Base-by-base conservation (phyloP, 2,113 vertebrate species). In the Sebastes schlegelii region DNA sequence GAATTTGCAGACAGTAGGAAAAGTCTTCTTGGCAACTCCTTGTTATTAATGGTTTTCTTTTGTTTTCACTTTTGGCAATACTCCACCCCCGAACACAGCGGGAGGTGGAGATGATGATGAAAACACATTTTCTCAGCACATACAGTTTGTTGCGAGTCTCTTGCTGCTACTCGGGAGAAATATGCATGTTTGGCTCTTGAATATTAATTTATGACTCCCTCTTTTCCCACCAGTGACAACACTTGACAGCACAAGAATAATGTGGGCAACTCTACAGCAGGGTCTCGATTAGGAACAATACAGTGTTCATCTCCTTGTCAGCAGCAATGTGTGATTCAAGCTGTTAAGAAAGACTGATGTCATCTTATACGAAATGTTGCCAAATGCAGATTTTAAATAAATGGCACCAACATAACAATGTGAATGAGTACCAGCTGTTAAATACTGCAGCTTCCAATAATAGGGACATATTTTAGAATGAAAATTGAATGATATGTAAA, bases 21-120 rank as follows among this genome's bases (percentile, higher is more conserved):
- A 45, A 51, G 45, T 74, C 26, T 40, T 71, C 4, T 51, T 75
- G 43, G 58, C 45, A 45, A 45, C 43, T 70, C 1, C 0, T 21
- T 74, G 57, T 26, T 69, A 10, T 60, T 72, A 75, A 76, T 75
- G 46, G 40, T 71, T 66, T 45, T 23, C 26, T 79, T 71, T 78
- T 75, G 69, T 69, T 65, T 63, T 52, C 19, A 70, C 6, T 6
- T 77, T 48, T 54, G 43, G 52, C 55, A 80, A 51, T n/a, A 70
- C 10, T 43, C 68, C 26, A 70, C 16, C 51, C 34, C 11, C 34
- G 1, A 21, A 21, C 34, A 26, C 69, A 57, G 23, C 21, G 43
- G 12, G 14, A 45, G 8, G 26, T 40, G 21, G 9, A 64, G 26
- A 66, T 61, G 45, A 16, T 60, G 21, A 71, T 43, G 26, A 60